Evolutionary conservation across 2,797 vertebrate genomes (phyloP).

Genomic region (Setipinna tenuifilis): DNA sequence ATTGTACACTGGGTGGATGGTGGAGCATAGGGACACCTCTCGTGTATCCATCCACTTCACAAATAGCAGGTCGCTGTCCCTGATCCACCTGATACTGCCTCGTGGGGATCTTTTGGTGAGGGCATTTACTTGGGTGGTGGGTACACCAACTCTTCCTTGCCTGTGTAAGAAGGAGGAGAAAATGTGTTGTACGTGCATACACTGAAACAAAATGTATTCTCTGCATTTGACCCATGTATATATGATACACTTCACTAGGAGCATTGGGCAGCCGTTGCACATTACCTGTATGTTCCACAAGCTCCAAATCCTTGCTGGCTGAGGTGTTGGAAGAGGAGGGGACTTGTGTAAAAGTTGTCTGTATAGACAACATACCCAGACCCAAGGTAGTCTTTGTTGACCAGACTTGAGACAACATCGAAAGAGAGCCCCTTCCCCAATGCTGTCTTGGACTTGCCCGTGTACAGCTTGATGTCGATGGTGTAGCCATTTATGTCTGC

Average conservation of each 20-base stretch:
- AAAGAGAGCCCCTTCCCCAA: neutral
- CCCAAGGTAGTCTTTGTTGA: conserved; percentile 9
- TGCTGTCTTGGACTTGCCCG: neutral
- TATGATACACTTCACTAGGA: too few species aligned
- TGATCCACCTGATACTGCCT: conserved; percentile 51
- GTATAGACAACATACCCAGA: conserved; percentile 24
- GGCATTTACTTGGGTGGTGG: conserved; percentile 1
- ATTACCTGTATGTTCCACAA: conserved; percentile 32
- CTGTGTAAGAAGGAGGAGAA: too few species aligned
- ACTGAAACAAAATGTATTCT: too few species aligned
- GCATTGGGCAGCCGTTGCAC: neutral
- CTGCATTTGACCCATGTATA: too few species aligned
- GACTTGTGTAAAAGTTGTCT: conserved; percentile 41
- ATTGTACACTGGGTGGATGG: conserved; percentile 28
- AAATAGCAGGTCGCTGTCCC: conserved; percentile 30
- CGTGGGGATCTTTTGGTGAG: neutral
- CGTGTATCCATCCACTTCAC: conserved; percentile 27
- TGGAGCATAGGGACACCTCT: conserved; percentile 44
- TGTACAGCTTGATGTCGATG: neutral
- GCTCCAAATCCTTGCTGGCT: neutral
- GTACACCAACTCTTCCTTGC: too few species aligned
- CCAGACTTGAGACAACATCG: conserved; percentile 7
- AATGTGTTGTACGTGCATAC: too few species aligned
- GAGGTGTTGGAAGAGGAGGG: conserved; percentile 32
- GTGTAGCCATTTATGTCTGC: conserved; percentile 6